Conservation (phyloP, 2,888 invertebrate species). For the Phyto melanocephala region DNA sequence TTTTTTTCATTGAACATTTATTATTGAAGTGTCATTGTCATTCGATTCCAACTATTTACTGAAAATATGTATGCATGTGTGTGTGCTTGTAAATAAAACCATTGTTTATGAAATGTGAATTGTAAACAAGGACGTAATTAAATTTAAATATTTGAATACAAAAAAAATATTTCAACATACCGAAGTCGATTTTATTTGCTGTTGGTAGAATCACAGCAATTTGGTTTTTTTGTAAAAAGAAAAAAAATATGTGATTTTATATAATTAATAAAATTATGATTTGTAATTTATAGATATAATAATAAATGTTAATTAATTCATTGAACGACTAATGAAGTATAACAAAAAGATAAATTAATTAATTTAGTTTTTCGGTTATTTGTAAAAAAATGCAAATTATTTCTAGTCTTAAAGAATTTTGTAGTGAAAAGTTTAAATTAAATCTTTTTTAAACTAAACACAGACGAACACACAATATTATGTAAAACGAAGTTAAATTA, state of each 20-base stretch:
- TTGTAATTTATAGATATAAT: neutral
- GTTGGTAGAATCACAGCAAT: slow-evolving; percentile 7
- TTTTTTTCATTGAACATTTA: too few species aligned
- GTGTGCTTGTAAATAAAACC: neutral
- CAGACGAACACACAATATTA: too few species aligned
- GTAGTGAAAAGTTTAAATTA: too few species aligned
- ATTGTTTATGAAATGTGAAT: slow-evolving; percentile 5
- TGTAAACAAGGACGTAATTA: slow-evolving; percentile 22
- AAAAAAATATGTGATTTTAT: neutral
- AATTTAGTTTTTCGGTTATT: too few species aligned
- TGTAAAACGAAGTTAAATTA: too few species aligned
- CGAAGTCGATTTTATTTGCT: slow-evolving; percentile 1
- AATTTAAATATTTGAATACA: slow-evolving; percentile 24
- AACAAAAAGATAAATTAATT: neutral
- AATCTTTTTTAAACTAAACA: too few species aligned
- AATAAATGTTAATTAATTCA: slow-evolving; percentile 3
- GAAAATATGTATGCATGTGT: too few species aligned
- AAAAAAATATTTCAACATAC: neutral
- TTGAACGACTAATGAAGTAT: neutral
- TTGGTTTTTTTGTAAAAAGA: neutral
- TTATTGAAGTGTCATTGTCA: neutral
- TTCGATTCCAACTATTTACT: neutral
- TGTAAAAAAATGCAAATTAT: too few species aligned
- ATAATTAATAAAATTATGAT: neutral
- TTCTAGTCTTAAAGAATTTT: too few species aligned